These are phyloP conservation scores for Habroteleia sp. DNA, from an alignment of 2,888 invertebrate genomes.

Conservation along the genomic window DNA sequence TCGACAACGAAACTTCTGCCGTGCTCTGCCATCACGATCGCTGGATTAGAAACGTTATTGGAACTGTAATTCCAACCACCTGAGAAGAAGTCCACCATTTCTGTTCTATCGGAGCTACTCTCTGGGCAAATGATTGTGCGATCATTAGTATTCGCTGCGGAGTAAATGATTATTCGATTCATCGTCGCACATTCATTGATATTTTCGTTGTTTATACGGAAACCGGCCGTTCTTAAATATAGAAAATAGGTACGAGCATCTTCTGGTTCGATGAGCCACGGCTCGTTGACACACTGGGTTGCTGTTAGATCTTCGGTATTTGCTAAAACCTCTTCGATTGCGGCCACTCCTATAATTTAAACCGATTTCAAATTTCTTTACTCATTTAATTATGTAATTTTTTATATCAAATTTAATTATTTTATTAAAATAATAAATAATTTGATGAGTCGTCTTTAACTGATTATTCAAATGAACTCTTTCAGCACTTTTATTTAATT, in stretches of 20 bases:
- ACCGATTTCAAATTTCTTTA: no score
- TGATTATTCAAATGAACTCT: no score
- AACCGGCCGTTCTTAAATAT: slow-evolving; percentile 87
- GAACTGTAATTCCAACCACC: slow-evolving; percentile 78
- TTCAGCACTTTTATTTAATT: no score
- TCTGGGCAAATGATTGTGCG: slow-evolving; percentile 87
- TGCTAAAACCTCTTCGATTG: slow-evolving; percentile 69
- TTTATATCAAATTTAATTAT: no score
- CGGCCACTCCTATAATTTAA: slow-evolving; percentile 66
- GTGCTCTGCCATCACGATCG: slow-evolving; percentile 80
- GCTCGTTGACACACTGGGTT: slow-evolving; percentile 86
- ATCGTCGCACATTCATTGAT: slow-evolving; percentile 84
- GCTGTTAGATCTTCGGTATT: slow-evolving; percentile 75
- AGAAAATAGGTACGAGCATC: slow-evolving; percentile 87
- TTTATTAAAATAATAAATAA: no score
- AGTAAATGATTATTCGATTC: slow-evolving; percentile 88
- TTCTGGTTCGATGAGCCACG: slow-evolving; percentile 90
- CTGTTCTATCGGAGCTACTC: slow-evolving; percentile 72
- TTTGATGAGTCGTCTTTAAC: no score
- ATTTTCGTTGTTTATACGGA: slow-evolving; percentile 82
- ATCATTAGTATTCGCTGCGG: slow-evolving; percentile 85
- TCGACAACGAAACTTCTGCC: slow-evolving; percentile 88
- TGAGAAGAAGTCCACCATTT: slow-evolving; percentile 86
- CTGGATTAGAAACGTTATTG: slow-evolving; percentile 65
- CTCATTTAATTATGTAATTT: no score